Evolutionary conservation across 2,113 vertebrate species (phyloP), one percentile per base, ranked within the genome.

Genomic region (Speoplatyrhinus poulsoni): DNA sequence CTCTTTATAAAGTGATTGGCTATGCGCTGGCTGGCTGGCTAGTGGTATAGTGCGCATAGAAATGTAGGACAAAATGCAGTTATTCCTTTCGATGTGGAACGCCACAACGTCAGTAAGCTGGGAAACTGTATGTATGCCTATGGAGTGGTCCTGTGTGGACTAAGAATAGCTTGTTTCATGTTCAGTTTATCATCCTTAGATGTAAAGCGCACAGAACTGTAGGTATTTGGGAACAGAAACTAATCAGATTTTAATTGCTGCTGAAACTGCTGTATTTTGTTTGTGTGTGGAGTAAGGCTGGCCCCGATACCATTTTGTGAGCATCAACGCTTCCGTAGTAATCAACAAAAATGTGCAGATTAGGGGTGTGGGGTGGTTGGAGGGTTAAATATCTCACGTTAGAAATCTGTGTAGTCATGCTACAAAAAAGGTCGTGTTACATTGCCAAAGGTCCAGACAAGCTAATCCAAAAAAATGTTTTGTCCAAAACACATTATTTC

Each of bases 51-150:
- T 57, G 63, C 58, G 55, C 7, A 32, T 66, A 49, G 16, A 54
- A 82, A 90, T 78, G 62, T 81, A 74, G 80, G 82, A 81, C 78
- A 79, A 70, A 75, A 77, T 73, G 53, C 68, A 73, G 69, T 66
- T 56, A 19, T 60, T 65, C 9, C 55, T 75, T 41, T 60, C 75
- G 48, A 36, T 61, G 64, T 60, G 62, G 58, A 74, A 41, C 9
- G 58, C 41, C 17, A 54, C 74, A 71, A 78, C 70, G 60, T 69
- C 63, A 53, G 52, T 65, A 26, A 36, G 58, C 55, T 75, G 63
- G 62, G 68, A 16, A 16, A 64, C 63, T 71, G 10, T 10, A 69
- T 71, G n/a, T 48, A 54, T 56, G 56, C 17, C 12, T 57, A 11
- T 46, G 4, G 15, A 16, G 48, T 70, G 53, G 26, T 69, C 26